Conservation (phyloP, 1,140 invertebrate species). For the Procambarus virginalis region DNA sequence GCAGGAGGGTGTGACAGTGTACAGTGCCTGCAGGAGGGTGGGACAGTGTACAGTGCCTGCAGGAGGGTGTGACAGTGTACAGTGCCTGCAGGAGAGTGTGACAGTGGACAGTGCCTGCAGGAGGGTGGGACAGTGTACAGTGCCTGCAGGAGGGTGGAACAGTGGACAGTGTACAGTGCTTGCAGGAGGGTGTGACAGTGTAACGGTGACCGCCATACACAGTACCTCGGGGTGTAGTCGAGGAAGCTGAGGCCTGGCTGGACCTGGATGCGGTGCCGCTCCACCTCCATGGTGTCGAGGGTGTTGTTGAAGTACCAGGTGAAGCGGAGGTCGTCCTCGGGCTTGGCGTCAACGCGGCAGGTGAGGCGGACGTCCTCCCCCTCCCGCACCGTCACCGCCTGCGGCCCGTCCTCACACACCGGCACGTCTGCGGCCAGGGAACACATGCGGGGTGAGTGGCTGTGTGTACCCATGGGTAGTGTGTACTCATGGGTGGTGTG, state of each 20-base stretch:
- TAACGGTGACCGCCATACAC: background rate
- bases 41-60: background rate
- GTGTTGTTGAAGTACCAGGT: slow-evolving; percentile 46
- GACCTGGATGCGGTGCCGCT: slow-evolving; percentile 42
- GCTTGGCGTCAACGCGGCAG: slow-evolving; percentile 36
- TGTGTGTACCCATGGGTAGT: too few species aligned
- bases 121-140: background rate
- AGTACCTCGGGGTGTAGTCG: slow-evolving; percentile 46
- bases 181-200: background rate
- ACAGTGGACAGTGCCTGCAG: background rate
- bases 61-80: background rate
- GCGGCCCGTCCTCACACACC: slow-evolving; percentile 41
- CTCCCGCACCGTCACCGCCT: slow-evolving; percentile 42
- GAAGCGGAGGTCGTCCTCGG: slow-evolving; percentile 34
- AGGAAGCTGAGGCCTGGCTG: slow-evolving; percentile 33
- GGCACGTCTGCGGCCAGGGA: slow-evolving; percentile 20
- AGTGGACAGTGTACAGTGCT: background rate
- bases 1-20: too few species aligned
- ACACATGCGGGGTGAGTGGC: background rate
- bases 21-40: too few species aligned
- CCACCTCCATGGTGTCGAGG: slow-evolving; percentile 45
- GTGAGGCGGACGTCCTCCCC: slow-evolving; percentile 44
- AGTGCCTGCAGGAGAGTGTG: background rate
- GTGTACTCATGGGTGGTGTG: too few species aligned
- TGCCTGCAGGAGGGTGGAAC: background rate